A percentile compares a stretch with the other conserved stretches of the same genome.
Conservation (phyloP, 2,797 vertebrate genomes). For the Phyllotis vaccarum region DNA sequence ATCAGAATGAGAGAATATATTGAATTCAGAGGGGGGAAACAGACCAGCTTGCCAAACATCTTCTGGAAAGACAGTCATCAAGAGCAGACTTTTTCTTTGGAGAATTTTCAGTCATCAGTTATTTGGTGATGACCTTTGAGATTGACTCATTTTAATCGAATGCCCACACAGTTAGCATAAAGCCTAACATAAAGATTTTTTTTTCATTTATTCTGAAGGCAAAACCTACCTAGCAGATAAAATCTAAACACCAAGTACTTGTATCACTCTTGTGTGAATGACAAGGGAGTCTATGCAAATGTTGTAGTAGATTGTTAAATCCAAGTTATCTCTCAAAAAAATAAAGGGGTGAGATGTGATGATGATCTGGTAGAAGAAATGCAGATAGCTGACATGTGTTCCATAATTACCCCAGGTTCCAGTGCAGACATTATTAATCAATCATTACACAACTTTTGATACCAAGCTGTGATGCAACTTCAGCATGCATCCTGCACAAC, state of each 20-base stretch:
- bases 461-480: background rate
- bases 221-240: background rate
- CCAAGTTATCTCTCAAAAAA: background rate
- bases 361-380: background rate
- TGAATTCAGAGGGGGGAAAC: background rate
- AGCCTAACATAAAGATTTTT: background rate
- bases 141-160: background rate
- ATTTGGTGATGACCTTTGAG: background rate
- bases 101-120: conserved; percentile 16
- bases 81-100: background rate
- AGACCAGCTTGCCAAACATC: background rate
- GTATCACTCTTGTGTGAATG: background rate
- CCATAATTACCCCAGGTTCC: background rate
- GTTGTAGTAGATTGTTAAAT: background rate
- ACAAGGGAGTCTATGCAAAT: background rate
- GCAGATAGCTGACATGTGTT: background rate
- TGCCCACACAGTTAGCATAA: background rate
- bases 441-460: background rate
- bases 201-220: background rate
- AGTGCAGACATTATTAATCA: background rate
- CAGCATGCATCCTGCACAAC: background rate
- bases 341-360: background rate
- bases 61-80: background rate
- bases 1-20: background rate
- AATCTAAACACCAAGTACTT: background rate